phyloP scores from a whole-genome alignment of 2,888 invertebrate genomes.

The Ommatoiulus sabulosus region DNA sequence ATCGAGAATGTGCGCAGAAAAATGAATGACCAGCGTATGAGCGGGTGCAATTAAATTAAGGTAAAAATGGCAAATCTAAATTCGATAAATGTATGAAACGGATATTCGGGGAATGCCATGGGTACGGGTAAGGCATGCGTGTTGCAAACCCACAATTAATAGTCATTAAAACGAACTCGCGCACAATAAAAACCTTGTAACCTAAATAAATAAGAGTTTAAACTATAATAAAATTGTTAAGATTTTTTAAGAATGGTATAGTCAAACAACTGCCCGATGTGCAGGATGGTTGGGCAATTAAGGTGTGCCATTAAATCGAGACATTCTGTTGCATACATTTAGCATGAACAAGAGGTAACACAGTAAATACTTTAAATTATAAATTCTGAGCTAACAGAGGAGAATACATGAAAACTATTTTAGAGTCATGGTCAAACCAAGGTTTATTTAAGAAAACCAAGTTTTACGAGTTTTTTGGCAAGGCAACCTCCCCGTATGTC shows the following conservation, averaged over 20 bases:
- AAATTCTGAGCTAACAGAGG: neutral
- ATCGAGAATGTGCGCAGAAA: neutral
- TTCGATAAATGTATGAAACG: slow-evolving; percentile 15
- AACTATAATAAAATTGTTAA: slow-evolving; percentile 5
- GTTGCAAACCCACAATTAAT: slow-evolving; percentile 22
- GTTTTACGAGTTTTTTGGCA: neutral
- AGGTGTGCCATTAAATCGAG: neutral
- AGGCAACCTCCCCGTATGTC: neutral
- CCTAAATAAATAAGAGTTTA: slow-evolving; percentile 20
- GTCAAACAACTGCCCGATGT: neutral
- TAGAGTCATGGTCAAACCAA: neutral
- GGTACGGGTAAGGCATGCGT: neutral
- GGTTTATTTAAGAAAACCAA: neutral
- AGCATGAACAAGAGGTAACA: neutral
- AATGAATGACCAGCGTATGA: slow-evolving; percentile 15
- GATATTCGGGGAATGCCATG: slow-evolving; percentile 1
- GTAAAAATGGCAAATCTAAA: slow-evolving; percentile 34
- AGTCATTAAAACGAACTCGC: neutral
- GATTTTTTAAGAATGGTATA: neutral
- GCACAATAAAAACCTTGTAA: slow-evolving; percentile 7
- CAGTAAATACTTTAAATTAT: neutral
- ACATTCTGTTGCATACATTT: neutral
- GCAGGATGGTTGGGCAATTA: neutral
- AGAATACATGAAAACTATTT: neutral
- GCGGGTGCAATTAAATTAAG: slow-evolving; percentile 4